Conservation (phyloP, 2,113 vertebrate species). For the Sander lucioperca region DNA sequence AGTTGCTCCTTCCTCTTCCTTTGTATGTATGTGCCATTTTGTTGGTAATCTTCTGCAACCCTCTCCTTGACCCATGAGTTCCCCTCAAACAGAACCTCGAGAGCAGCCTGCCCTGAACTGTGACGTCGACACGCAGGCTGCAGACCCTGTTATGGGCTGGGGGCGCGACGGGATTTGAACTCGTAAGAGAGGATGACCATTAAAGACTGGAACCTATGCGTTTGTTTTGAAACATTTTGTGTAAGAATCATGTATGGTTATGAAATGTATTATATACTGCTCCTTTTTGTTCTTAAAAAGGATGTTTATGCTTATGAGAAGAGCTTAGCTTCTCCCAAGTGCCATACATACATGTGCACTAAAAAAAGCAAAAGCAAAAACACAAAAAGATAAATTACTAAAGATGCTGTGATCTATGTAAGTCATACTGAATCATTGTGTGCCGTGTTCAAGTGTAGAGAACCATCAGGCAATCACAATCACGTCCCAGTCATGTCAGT, state of each 20-base stretch:
- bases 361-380: slow-evolving; percentile 78
- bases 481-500: slow-evolving; percentile 46
- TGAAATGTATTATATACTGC: slow-evolving; percentile 83
- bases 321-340: slow-evolving; percentile 82
- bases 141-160: slow-evolving; percentile 19
- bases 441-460: slow-evolving; percentile 75
- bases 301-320: slow-evolving; percentile 82
- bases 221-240: slow-evolving; percentile 78
- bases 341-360: slow-evolving; percentile 81
- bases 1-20: slow-evolving; percentile 54
- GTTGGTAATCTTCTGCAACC: slow-evolving; percentile 62
- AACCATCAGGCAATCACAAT: slow-evolving; percentile 74
- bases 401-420: slow-evolving; percentile 85
- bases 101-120: slow-evolving; percentile 54
- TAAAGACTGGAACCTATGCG: slow-evolving; percentile 57
- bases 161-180: slow-evolving; percentile 36
- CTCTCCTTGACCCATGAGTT: slow-evolving; percentile 22
- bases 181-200: slow-evolving; percentile 54
- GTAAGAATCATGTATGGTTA: slow-evolving; percentile 84
- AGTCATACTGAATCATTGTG: slow-evolving; percentile 77
- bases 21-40: slow-evolving; percentile 73
- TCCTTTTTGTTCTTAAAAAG: slow-evolving; percentile 86
- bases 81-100: slow-evolving; percentile 48
- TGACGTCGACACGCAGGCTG: slow-evolving; percentile 27
- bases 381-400: slow-evolving; percentile 77